Base-by-base conservation (phyloP, 2,113 vertebrate species). In the Platichthys flesus region DNA sequence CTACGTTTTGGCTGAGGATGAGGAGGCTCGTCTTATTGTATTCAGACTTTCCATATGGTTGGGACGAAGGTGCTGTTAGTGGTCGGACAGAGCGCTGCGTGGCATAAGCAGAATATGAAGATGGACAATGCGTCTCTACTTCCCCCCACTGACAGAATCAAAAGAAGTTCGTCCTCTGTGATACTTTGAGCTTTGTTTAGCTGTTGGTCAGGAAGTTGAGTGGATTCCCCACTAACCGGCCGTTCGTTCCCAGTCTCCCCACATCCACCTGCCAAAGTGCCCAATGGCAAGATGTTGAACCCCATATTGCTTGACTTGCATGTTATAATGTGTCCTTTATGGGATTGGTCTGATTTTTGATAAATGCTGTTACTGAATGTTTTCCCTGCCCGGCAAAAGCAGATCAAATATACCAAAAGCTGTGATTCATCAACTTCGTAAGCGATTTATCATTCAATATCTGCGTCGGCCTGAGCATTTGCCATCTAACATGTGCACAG, bases 1-100 rank as follows among this genome's bases (percentile, higher is more conserved):
- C 74, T 88, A 68, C 66, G 54, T 86, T 75, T 67, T 47, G 54
- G 74, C 77, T n/a, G n/a, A n/a, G n/a, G n/a, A n/a, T n/a, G 57
- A 64, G 75, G 79, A 74, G 67, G 15, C 37, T 74, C 57, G n/a
- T 69, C 74, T 69, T 8, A 62, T 23, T 59, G 71, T 35, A 63
- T 21, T 58, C 74, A 75, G 68, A 74, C n/a, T 68, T 88, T 79
- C 23, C 75, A 59, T 80, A 69, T 1, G 20, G 35, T 42, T 60
- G 51, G 49, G 9, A 68, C 0, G 26, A n/a, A 4, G 4, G 6
- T 47, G 28, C 31, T 65, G 62, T 35, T 18, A 54, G 68, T 28
- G 42, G 68, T 74, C 47, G 28, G 37, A 51, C 9, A 45, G 42
- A 45, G 52, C 9, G 9, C 56, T 28, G 49, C 45, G 28, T 35